Evolutionary conservation across 2,113 vertebrate genomes (phyloP).

Genomic region (Scytalopus superciliaris): DNA sequence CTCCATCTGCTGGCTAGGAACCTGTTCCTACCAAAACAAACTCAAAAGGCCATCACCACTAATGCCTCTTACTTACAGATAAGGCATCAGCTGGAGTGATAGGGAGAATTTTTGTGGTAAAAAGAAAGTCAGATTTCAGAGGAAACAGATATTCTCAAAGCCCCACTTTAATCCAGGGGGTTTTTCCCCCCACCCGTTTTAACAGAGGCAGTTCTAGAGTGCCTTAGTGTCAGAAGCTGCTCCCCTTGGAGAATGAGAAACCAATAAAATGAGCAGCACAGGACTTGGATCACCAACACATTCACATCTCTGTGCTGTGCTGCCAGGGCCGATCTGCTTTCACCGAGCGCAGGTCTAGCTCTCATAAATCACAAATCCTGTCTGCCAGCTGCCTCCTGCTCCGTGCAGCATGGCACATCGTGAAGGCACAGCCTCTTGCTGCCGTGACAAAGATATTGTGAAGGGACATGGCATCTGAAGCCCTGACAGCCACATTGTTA

Average conservation of each 20-base stretch:
- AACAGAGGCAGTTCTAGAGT: neutral
- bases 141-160: neutral
- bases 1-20: neutral
- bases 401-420: neutral
- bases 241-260: neutral
- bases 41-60: neutral
- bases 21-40: neutral
- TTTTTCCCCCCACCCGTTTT: neutral
- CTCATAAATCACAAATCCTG: neutral
- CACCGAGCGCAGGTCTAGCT: neutral
- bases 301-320: rapidly evolving
- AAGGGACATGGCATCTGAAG: neutral
- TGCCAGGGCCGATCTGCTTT: neutral
- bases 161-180: neutral
- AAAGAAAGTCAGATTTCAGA: neutral
- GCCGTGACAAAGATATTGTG: rapidly evolving
- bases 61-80: neutral
- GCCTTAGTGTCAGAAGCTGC: neutral
- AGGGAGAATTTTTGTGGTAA: neutral
- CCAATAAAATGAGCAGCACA: neutral
- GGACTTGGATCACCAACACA: neutral
- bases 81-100: neutral
- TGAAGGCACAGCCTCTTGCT: neutral
- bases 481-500: rapidly evolving
- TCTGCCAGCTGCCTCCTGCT: neutral